phyloP scores from a whole-genome alignment of 1,140 invertebrate species.

The Pogonomyrmex barbatus region DNA sequence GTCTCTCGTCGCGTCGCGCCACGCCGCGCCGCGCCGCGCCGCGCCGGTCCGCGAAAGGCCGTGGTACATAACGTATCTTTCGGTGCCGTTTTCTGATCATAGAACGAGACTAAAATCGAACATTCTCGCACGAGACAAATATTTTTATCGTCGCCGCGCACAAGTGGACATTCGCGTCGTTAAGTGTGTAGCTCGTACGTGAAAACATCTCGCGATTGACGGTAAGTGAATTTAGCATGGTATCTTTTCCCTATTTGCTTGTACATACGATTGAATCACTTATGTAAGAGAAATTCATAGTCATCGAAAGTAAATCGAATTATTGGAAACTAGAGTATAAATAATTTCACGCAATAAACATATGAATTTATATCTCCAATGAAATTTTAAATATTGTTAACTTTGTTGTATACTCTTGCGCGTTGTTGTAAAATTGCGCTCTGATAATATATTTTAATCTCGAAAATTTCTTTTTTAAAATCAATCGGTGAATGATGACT shows the following conservation, averaged over 20 bases:
- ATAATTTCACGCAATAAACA: neutral
- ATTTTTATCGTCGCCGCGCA: conserved; percentile 43
- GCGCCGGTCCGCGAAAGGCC: neutral
- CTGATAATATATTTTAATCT: neutral
- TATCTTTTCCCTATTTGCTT: neutral
- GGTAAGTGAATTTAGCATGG: conserved; percentile 8
- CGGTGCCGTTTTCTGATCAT: conserved; percentile 48
- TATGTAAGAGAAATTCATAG: neutral
- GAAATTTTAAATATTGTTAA: neutral
- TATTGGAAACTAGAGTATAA: conserved; percentile 8
- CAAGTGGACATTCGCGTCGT: conserved; percentile 7
- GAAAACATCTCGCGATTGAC: conserved; percentile 43
- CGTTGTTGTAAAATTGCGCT: neutral
- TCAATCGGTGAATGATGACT: neutral
- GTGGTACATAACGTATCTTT: conserved; percentile 24
- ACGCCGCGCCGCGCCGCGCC: conserved; percentile 61
- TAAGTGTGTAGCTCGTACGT: conserved; percentile 32
- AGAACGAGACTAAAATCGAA: conserved; percentile 49
- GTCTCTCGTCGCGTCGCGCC: conserved; percentile 71
- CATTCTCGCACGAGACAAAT: conserved; percentile 38
- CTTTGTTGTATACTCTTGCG: neutral
- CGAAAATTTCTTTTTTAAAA: neutral
- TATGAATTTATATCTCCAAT: neutral
- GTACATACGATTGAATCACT: conserved; percentile 15
- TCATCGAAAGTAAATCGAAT: conserved; percentile 9